A percentile compares a stretch with the other conserved stretches of the same genome.
Evolutionary conservation across 2,888 invertebrate species (phyloP).

Genomic region (Phyto melanocephala): DNA sequence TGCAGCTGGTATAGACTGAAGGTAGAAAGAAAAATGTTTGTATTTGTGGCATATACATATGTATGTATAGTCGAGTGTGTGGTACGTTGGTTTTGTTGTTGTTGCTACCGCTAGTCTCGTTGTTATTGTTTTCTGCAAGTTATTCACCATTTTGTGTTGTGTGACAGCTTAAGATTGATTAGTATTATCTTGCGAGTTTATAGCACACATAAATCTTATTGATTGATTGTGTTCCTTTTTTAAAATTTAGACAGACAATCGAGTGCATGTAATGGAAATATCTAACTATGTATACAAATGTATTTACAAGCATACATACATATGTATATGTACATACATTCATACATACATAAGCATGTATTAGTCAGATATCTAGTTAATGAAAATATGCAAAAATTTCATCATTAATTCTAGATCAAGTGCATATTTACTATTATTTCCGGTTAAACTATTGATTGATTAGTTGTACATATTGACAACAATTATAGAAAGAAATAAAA

Average conservation of each 20-base stretch:
- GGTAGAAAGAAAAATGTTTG: conserved; percentile 3
- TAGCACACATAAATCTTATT: conserved; percentile 77
- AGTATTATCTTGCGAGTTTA: conserved; percentile 74
- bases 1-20: conserved; percentile 14
- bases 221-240: conserved; percentile 74
- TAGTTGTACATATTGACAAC: too few relatives aligned
- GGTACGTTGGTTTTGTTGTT: background rate
- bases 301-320: background rate
- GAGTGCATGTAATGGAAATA: background rate
- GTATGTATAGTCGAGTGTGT: too few relatives aligned
- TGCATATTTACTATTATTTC: background rate
- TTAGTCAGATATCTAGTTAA: background rate
- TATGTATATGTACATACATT: background rate
- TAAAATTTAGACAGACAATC: conserved; percentile 32
- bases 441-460: too few relatives aligned
- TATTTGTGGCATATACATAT: background rate
- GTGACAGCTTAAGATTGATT: conserved; percentile 74
- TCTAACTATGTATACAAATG: background rate
- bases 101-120: conserved; percentile 10
- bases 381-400: background rate
- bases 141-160: conserved; percentile 65
- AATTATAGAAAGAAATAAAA: too few relatives aligned
- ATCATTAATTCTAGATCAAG: background rate
- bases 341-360: too few relatives aligned
- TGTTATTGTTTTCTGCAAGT: conserved; percentile 32